Conservation (phyloP, 2,797 vertebrate genomes). For the Diplodus puntazzo region DNA sequence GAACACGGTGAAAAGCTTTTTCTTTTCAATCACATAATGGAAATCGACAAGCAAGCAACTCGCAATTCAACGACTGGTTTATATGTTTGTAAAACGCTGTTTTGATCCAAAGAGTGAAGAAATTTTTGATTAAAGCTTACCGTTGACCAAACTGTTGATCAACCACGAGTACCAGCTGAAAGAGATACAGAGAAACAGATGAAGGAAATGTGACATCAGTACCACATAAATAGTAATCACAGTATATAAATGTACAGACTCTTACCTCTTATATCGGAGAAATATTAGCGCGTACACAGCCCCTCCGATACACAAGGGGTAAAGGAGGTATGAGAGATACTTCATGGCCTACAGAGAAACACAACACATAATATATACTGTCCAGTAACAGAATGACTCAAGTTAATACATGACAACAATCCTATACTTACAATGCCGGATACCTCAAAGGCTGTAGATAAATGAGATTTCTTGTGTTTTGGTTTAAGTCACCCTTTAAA, state of each 20-base stretch:
- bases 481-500: too few species aligned
- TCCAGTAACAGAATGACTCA: neutral
- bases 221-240: neutral
- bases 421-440: neutral
- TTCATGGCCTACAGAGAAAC: constrained; percentile 92
- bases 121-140: constrained; percentile 77
- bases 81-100: neutral
- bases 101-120: neutral
- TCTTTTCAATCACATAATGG: neutral
- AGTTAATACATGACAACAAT: too few species aligned
- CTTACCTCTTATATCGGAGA: constrained; percentile 96
- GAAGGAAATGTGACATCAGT: neutral
- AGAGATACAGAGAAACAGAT: constrained; percentile 38
- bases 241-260: neutral
- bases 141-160: constrained; percentile 98
- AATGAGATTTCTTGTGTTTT: neutral
- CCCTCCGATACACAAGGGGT: constrained; percentile 94
- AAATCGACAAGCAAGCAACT: neutral
- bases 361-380: neutral
- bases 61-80: neutral
- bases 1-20: neutral
- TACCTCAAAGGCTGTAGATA: neutral
- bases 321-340: constrained; percentile 95
- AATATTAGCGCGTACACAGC: constrained; percentile 94
- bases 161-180: constrained; percentile 98